Evolutionary conservation across 2,888 invertebrate genomes (phyloP).

Genomic region (Trissoscelio sp.): DNA sequence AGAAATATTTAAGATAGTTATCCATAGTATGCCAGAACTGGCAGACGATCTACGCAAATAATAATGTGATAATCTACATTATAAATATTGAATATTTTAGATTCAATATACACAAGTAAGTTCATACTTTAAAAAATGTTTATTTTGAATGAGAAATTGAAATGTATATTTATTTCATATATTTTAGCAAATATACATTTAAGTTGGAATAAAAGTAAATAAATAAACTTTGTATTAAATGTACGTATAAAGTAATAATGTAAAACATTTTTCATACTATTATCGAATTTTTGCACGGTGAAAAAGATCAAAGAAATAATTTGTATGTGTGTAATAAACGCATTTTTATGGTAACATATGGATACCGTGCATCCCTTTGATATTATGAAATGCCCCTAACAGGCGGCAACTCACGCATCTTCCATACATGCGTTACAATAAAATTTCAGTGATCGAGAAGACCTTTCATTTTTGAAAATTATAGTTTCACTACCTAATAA

Average conservation of each 20-base stretch:
- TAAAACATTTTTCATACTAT: not conserved
- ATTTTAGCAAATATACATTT: not conserved
- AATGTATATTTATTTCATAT: not conserved
- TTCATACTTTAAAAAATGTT: not conserved
- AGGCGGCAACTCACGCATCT: slow-evolving; percentile 31
- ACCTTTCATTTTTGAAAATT: not conserved
- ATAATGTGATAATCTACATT: not conserved
- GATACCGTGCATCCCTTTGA: slow-evolving; percentile 38
- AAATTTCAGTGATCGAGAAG: not conserved
- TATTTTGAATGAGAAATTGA: too few relatives aligned
- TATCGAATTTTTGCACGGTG: not conserved
- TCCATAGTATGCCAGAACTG: slow-evolving; percentile 4
- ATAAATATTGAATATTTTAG: slow-evolving; percentile 31
- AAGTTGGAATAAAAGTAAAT: too few relatives aligned
- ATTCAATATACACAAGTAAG: slow-evolving; percentile 5
- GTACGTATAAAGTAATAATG: not conserved
- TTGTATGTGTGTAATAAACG: slow-evolving; percentile 7
- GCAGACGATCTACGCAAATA: slow-evolving; percentile 13
- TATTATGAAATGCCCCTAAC: slow-evolving; percentile 38
- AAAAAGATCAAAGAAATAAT: slow-evolving; percentile 21
- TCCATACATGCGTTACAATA: slow-evolving; percentile 11
- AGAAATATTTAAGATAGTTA: slow-evolving; percentile 38
- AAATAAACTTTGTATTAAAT: not conserved
- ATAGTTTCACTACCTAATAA: not conserved
- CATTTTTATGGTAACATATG: slow-evolving; percentile 45